Conservation (phyloP, 2,113 vertebrate species). For the Oncorhynchus keta region DNA sequence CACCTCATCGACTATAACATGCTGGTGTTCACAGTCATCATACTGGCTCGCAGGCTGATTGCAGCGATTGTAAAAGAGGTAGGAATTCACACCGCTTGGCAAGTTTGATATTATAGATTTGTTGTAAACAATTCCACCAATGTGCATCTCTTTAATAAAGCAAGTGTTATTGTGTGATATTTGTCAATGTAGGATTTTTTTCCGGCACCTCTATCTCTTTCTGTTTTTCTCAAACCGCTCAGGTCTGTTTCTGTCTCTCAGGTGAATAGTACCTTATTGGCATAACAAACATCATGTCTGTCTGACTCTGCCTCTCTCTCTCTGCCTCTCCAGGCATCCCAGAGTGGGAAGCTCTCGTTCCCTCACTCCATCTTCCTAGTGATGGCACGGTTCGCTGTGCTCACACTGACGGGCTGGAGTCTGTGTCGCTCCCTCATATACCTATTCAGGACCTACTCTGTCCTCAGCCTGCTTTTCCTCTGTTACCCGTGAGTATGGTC, state of each 20-base stretch:
- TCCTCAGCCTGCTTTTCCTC: constrained; percentile 95
- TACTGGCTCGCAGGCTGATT: constrained; percentile 92
- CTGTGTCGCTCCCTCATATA: constrained; percentile 93
- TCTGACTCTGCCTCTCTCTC: background rate
- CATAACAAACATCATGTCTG: background rate
- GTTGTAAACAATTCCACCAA: no score
- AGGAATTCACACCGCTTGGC: constrained; percentile 36
- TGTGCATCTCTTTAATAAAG: no score
- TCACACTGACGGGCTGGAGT: constrained; percentile 95
- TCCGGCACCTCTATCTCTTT: no score
- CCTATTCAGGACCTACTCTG: constrained; percentile 94
- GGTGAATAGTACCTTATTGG: background rate
- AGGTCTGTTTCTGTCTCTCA: background rate
- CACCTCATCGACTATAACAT: constrained; percentile 99
- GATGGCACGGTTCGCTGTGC: constrained; percentile 89
- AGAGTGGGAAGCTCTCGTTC: constrained; percentile 90
- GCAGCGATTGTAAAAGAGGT: constrained; percentile 96
- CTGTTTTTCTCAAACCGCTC: no score
- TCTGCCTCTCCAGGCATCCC: constrained; percentile 82
- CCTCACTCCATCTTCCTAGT: constrained; percentile 91
- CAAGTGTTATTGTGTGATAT: no score
- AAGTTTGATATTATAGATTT: no score
- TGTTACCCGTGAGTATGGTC: constrained; percentile 93
- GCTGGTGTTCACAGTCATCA: constrained; percentile 90
- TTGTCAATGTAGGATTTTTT: no score